Evolutionary conservation across 2,113 vertebrate genomes (phyloP), one percentile per base, ranked within the genome.

Genomic region (Serinus canaria): DNA sequence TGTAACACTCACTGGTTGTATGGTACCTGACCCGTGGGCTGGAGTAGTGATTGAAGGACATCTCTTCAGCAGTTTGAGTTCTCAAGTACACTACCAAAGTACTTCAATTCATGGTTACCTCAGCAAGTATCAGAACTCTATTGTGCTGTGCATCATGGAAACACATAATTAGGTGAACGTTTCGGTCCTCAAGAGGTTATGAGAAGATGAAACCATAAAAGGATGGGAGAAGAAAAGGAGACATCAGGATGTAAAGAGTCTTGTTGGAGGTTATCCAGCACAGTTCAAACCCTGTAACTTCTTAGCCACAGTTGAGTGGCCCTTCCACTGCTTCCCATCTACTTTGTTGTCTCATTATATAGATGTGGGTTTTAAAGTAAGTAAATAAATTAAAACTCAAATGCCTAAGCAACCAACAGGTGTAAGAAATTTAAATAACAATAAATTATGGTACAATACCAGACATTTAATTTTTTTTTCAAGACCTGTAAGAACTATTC

Each of bases 401-500:
- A 59, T 5, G 8, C 66, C 80, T 79, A 79, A 92, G 60, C 77
- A 94, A 87, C 77, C 46, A 59, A n/a, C 15, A 62, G 47, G n/a
- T 28, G 64, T 68, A 84, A 84, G 83, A 82, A 87, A 87, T 94
- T 91, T 84, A 94, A 94, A 68, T 91, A 78, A 72, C 63, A 92
- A 72, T 91, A 91, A 92, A 95, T 82, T 82, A 66, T 1, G 2
- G 13, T 68, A 35, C 49, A 59, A 53, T 94, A 75, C 44, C 58
- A 93, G 86, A 78, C 33, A 84, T 87, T 93, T 72, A 92, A 81
- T 92, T 84, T 60, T 83, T 92, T 92, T 72, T 74, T 43, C 70
- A 94, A 94, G 47, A 83, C 44, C 56, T 67, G 6, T 68, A 89
- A 87, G 81, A 94, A 85, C 83, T 83, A 76, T 76, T 94, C 63